Conservation (phyloP, 64 coral and sea anemone species). For the Stichodactyla helianthus region DNA sequence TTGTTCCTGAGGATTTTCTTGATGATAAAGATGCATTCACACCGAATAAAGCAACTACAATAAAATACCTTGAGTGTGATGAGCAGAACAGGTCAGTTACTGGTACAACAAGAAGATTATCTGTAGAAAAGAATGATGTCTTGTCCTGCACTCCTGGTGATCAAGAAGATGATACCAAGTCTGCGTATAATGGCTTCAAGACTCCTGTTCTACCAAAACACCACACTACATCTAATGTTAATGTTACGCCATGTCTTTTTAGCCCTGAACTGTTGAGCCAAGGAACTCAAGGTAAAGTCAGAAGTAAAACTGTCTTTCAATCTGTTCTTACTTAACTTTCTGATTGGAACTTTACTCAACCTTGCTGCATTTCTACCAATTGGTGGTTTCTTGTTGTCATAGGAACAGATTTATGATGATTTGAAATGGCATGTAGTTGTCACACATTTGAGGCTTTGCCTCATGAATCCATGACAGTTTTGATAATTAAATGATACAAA, state of each 20-base stretch:
- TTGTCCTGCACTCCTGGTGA: background rate
- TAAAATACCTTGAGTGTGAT: background rate
- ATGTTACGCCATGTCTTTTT: conserved; percentile 2
- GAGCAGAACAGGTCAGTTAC: background rate
- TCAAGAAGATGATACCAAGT: background rate
- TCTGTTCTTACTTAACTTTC: too few species aligned
- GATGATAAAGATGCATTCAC: background rate
- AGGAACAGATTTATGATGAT: too few species aligned
- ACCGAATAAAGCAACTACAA: background rate
- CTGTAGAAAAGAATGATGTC: background rate
- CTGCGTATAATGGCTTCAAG: background rate
- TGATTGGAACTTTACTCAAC: too few species aligned
- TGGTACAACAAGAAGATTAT: background rate
- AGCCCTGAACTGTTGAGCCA: conserved; percentile 14
- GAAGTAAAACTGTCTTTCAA: background rate
- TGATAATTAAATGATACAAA: too few species aligned
- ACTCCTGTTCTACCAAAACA: conserved; percentile 13
- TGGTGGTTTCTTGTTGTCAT: too few species aligned
- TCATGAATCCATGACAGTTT: too few species aligned
- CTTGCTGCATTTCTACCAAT: too few species aligned
- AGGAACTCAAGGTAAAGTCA: background rate
- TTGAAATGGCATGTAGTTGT: too few species aligned
- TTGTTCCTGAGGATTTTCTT: conserved; percentile 38
- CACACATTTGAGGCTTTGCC: too few species aligned
- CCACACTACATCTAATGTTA: background rate